These are phyloP conservation scores for Thymelicus acteon DNA, from an alignment of 2,888 invertebrate species.

Conservation along the genomic window DNA sequence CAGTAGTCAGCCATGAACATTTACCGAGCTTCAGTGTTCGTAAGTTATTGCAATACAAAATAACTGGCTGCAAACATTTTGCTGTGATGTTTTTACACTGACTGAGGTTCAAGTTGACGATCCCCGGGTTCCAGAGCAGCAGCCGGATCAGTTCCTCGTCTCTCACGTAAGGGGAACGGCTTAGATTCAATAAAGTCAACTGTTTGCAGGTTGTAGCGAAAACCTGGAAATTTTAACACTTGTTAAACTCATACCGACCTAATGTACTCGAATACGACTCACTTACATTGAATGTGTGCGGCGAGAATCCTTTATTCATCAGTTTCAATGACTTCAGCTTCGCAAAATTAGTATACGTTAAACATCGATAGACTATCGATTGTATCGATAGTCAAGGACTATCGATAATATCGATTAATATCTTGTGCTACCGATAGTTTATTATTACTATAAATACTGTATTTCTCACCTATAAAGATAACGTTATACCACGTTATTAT, in stretches of 20 bases:
- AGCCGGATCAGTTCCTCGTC: constrained; percentile 85
- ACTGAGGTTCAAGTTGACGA: constrained; percentile 85
- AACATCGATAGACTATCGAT: too few relatives aligned
- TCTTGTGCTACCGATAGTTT: too few relatives aligned
- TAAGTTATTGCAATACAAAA: constrained; percentile 84
- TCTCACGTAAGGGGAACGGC: constrained; percentile 82
- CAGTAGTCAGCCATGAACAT: constrained; percentile 87
- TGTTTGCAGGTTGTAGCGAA: constrained; percentile 80
- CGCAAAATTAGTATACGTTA: too few relatives aligned
- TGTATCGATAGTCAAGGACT: too few relatives aligned
- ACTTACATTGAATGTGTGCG: constrained; percentile 77
- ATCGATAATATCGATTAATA: too few relatives aligned
- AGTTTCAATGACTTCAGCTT: constrained; percentile 79
- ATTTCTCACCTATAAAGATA: too few relatives aligned
- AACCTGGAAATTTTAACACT: constrained; percentile 64
- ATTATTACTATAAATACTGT: too few relatives aligned
- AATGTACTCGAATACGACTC: neutral
- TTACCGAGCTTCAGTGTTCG: constrained; percentile 83
- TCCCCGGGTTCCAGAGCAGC: constrained; percentile 80
- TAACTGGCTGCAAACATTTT: constrained; percentile 86
- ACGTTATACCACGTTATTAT: too few relatives aligned
- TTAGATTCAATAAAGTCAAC: constrained; percentile 83
- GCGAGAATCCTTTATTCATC: constrained; percentile 78
- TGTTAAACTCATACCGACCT: neutral
- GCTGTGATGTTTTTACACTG: constrained; percentile 86